phyloP scores from a whole-genome alignment of 2,888 invertebrate genomes.

The Rhamnusium bicolor region DNA sequence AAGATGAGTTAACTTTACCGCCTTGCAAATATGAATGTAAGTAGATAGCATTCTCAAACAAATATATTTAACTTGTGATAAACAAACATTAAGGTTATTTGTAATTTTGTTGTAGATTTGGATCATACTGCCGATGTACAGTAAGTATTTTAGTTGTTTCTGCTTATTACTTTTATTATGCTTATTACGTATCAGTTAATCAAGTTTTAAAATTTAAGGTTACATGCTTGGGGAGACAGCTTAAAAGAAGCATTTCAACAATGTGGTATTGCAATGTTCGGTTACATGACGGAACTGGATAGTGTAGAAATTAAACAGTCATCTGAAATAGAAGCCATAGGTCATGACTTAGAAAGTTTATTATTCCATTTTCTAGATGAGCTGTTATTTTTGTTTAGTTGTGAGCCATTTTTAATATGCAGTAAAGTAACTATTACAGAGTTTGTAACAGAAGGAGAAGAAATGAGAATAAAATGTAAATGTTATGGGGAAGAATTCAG shows the following conservation, averaged over 20 bases:
- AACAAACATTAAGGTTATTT: neutral
- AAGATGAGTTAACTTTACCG: constrained; percentile 78
- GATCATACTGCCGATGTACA: constrained; percentile 99
- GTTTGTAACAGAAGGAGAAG: constrained; percentile 81
- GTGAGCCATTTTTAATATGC: constrained; percentile 91
- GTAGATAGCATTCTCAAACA: too few relatives aligned
- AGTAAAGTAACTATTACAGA: constrained; percentile 90
- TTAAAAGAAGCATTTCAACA: constrained; percentile 95
- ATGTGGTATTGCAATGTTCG: constrained; percentile 96
- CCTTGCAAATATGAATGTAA: constrained; percentile 88
- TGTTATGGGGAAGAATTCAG: constrained; percentile 96
- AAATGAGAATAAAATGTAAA: constrained; percentile 85
- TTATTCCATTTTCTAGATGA: constrained; percentile 96
- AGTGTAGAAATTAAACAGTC: constrained; percentile 86
- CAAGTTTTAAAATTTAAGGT: constrained; percentile 72
- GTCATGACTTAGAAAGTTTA: constrained; percentile 90
- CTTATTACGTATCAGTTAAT: neutral
- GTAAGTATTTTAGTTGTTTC: constrained; percentile 77
- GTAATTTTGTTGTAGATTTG: constrained; percentile 79
- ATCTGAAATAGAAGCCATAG: constrained; percentile 89
- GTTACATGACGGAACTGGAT: constrained; percentile 95
- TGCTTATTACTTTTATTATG: neutral
- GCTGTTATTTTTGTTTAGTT: constrained; percentile 91
- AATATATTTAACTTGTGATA: neutral
- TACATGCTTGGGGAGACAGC: constrained; percentile 94